A percentile compares a stretch with the other conserved stretches of the same genome.
These are phyloP conservation scores for Steatocranus sp. DNA, from an alignment of 2,797 vertebrate species.

Conservation along the genomic window DNA sequence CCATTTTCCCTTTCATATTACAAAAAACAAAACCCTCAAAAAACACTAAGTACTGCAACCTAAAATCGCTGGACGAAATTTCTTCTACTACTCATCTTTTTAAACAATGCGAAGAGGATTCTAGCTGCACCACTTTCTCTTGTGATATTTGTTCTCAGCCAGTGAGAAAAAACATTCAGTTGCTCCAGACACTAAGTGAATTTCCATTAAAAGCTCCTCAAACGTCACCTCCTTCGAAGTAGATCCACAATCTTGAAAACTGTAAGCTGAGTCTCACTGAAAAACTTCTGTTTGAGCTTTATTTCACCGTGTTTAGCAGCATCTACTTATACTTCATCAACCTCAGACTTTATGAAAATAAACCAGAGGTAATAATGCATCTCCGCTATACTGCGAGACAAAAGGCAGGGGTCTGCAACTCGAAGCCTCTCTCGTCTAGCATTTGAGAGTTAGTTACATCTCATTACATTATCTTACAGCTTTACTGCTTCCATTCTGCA, in stretches of 20 bases:
- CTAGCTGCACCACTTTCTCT: neutral
- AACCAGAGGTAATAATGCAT: neutral
- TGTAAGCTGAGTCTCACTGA: neutral
- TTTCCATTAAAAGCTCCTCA: neutral
- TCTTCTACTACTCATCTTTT: neutral
- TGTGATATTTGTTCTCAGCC: neutral
- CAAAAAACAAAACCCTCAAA: neutral
- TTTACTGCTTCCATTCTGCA: conserved; percentile 11
- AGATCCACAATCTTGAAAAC: neutral
- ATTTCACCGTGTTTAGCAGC: neutral
- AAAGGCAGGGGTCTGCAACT: conserved; percentile 8
- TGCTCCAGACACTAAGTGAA: neutral
- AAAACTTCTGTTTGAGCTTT: neutral
- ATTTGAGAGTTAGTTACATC: conserved; percentile 16
- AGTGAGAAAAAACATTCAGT: neutral
- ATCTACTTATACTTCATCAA: neutral
- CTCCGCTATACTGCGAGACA: neutral
- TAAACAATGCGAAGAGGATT: neutral
- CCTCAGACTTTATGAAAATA: neutral
- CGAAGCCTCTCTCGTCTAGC: conserved; percentile 7
- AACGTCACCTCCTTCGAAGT: neutral
- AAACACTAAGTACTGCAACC: neutral
- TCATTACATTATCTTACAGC: conserved; percentile 13
- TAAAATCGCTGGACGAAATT: neutral
- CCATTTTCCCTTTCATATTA: neutral